phyloP scores from a whole-genome alignment of 2,888 invertebrate genomes.

The Argyresthia goedartella region DNA sequence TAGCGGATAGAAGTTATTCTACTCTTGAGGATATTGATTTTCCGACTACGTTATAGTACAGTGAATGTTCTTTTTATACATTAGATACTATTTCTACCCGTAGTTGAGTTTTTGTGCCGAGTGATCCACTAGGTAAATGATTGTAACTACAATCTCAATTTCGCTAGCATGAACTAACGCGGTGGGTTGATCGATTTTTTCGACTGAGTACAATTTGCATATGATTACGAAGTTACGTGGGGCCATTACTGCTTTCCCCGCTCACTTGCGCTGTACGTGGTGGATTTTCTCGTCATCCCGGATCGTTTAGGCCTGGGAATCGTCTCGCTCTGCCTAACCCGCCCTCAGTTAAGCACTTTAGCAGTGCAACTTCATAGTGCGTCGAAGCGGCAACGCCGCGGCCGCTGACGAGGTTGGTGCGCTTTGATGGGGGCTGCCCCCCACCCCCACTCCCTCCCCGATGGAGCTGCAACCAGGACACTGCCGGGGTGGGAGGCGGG shows the following conservation, averaged over 20 bases:
- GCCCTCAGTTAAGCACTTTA: not conserved
- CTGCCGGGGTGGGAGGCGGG: not conserved
- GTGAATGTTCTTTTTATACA: no score
- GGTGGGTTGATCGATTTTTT: not conserved
- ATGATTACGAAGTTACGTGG: not conserved
- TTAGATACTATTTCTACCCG: no score
- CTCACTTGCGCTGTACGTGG: not conserved
- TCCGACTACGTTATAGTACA: no score
- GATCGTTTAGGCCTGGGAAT: not conserved
- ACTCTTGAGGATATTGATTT: no score
- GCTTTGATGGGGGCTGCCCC: not conserved
- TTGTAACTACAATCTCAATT: not conserved
- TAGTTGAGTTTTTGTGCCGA: no score
- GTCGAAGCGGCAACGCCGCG: not conserved
- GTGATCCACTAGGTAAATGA: no score
- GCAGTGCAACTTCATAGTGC: slow-evolving; percentile 1
- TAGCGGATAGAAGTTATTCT: no score
- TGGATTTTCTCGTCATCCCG: not conserved
- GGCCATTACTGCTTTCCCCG: not conserved
- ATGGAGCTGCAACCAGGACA: not conserved
- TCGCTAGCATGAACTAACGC: not conserved
- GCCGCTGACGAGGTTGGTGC: not conserved
- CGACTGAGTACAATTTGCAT: not conserved
- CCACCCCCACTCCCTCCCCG: not conserved
- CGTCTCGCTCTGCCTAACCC: not conserved